Evolutionary conservation across 2,113 vertebrate species (phyloP).

Genomic region (Perognathus longimembris): DNA sequence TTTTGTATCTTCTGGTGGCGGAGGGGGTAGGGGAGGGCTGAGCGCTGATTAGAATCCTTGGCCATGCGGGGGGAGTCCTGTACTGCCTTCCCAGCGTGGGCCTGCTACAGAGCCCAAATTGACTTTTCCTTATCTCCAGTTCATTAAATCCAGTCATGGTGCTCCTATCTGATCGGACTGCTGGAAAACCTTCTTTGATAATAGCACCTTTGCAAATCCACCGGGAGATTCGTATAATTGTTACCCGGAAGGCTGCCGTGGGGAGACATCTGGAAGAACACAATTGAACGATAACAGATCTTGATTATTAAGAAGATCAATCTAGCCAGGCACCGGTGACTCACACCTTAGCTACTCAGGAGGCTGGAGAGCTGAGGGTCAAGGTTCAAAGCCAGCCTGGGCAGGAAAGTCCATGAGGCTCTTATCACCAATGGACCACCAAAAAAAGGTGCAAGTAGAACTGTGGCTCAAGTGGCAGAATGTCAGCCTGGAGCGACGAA

Average conservation of each 20-base stretch:
- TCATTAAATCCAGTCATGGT: conserved; percentile 67
- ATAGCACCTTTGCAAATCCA: conserved; percentile 72
- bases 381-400: no score
- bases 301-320: conserved; percentile 2
- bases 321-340: no score
- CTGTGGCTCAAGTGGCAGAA: no score
- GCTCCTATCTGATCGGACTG: conserved; percentile 67
- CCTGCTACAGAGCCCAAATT: conserved; percentile 25
- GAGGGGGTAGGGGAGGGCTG: not conserved
- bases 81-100: conserved; percentile 25
- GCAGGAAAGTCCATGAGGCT: no score
- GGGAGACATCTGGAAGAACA: conserved; percentile 24
- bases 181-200: conserved; percentile 68
- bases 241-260: conserved; percentile 48
- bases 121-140: conserved; percentile 59
- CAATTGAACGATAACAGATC: not conserved
- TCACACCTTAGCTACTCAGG: no score
- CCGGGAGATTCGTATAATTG: conserved; percentile 60
- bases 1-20: conserved; percentile 6
- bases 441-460: no score
- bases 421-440: no score
- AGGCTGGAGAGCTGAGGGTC: no score
- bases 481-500: no score
- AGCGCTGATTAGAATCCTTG: not conserved
- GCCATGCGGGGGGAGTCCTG: not conserved